These are phyloP conservation scores for Pyrocephalus nanus DNA, from an alignment of 2,797 vertebrate species.

Conservation along the genomic window DNA sequence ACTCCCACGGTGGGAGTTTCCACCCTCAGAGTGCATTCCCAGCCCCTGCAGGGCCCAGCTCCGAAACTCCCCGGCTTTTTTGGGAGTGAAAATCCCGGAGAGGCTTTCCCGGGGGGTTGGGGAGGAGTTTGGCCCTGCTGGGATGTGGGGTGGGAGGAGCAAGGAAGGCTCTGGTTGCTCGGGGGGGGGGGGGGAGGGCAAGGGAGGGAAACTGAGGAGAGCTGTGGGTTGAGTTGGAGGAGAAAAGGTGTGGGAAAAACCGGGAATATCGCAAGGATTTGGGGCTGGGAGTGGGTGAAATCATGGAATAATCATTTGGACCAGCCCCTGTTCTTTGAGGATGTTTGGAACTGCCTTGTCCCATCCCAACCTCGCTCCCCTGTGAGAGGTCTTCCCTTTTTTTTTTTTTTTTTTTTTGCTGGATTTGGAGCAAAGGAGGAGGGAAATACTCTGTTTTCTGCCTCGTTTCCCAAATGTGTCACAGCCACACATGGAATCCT, in stretches of 20 bases:
- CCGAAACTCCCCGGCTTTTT: background rate
- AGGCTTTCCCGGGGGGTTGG: background rate
- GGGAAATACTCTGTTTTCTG: background rate
- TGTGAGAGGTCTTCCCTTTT: fast-evolving
- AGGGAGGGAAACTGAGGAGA: background rate
- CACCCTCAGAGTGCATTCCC: background rate
- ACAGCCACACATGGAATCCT: background rate
- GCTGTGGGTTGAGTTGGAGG: background rate
- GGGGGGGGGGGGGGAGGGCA: background rate
- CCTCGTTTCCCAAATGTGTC: background rate
- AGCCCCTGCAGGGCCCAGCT: background rate
- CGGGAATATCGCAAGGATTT: background rate
- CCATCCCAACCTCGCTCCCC: background rate
- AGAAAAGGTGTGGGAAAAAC: background rate
- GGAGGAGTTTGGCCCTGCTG: background rate
- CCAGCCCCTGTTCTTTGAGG: background rate
- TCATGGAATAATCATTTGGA: background rate
- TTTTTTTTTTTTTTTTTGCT: background rate
- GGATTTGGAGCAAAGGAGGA: background rate
- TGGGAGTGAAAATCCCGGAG: background rate
- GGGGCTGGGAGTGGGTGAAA: background rate
- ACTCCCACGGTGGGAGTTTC: fast-evolving
- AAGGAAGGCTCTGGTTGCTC: background rate
- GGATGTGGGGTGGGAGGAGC: background rate
- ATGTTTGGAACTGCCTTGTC: background rate